A percentile compares a stretch with the other conserved stretches of the same genome.
Evolutionary conservation across 64 coral and sea anemone genomes (phyloP).

Genomic region (Montipora foliosa): DNA sequence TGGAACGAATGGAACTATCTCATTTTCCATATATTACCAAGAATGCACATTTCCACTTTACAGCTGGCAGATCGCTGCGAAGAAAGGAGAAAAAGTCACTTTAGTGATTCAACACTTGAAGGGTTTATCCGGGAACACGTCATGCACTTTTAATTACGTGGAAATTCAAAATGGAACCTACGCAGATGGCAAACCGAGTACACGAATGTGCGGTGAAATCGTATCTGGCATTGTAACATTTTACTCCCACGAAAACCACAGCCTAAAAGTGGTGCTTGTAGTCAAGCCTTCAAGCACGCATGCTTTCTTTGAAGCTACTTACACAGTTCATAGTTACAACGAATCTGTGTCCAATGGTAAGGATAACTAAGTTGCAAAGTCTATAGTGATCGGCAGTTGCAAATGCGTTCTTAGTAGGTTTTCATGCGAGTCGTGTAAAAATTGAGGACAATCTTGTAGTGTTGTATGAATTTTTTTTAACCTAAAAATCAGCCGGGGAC

Average conservation of each 20-base stretch:
- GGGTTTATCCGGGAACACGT: background rate
- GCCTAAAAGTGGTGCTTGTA: background rate
- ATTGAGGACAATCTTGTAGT: no score
- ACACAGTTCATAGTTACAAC: background rate
- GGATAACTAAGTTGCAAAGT: no score
- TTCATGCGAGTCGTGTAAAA: no score
- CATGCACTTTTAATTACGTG: background rate
- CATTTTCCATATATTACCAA: background rate
- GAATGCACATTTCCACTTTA: background rate
- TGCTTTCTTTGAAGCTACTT: background rate
- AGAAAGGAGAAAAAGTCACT: background rate
- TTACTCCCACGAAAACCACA: background rate
- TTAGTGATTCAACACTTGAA: background rate
- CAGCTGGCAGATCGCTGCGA: slow-evolving; percentile 3
- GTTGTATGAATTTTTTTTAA: no score
- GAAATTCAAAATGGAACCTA: background rate
- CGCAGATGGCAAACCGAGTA: background rate
- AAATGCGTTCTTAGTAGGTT: no score
- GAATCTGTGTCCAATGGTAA: no score
- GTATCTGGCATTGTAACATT: background rate
- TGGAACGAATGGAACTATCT: no score
- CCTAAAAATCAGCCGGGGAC: no score
- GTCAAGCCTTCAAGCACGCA: no score
- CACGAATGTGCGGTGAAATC: background rate
- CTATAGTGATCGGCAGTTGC: no score